These are phyloP conservation scores for Sebastes minor DNA, from an alignment of 2,797 vertebrate species.

Conservation along the genomic window DNA sequence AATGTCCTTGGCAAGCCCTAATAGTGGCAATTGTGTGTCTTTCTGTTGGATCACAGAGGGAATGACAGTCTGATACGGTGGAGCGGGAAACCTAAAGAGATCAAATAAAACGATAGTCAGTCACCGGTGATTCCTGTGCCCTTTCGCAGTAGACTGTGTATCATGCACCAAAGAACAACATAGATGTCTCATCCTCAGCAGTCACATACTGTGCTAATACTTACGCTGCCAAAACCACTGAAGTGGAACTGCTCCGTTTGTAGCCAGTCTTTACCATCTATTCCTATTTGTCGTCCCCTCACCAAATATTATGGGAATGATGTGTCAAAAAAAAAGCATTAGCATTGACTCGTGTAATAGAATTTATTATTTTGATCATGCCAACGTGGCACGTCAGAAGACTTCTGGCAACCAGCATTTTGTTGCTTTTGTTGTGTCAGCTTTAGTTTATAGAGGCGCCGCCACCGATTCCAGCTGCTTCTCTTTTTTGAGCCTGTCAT, in stretches of 20 bases:
- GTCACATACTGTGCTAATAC: conserved; percentile 68
- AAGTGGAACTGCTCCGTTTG: conserved; percentile 64
- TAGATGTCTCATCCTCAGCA: conserved; percentile 68
- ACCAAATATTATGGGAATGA: conserved; percentile 57
- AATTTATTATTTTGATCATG: conserved; percentile 56
- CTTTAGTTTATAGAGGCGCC: conserved; percentile 86
- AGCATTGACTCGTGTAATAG: conserved; percentile 42
- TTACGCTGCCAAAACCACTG: conserved; percentile 64
- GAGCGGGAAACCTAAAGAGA: conserved; percentile 72
- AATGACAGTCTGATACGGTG: conserved; percentile 65
- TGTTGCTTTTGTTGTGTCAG: conserved; percentile 79
- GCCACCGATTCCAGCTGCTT: conserved; percentile 93
- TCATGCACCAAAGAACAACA: conserved; percentile 72
- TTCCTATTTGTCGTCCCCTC: conserved; percentile 50
- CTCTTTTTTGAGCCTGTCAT: conserved; percentile 92
- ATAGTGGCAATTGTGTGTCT: conserved; percentile 67
- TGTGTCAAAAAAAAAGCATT: conserved; percentile 47
- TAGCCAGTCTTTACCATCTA: conserved; percentile 49
- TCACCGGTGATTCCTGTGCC: conserved; percentile 69
- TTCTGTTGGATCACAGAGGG: conserved; percentile 74
- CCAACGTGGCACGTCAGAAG: conserved; percentile 56
- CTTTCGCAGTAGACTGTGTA: conserved; percentile 71
- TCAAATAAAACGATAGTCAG: conserved; percentile 76
- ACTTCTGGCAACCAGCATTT: conserved; percentile 70
- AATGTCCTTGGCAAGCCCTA: conserved; percentile 67